Percentiles rank a stretch among this genome's conserved stretches.
Evolutionary conservation across 64 coral and sea anemone species (phyloP).

Genomic region (Stylophora pistillata): DNA sequence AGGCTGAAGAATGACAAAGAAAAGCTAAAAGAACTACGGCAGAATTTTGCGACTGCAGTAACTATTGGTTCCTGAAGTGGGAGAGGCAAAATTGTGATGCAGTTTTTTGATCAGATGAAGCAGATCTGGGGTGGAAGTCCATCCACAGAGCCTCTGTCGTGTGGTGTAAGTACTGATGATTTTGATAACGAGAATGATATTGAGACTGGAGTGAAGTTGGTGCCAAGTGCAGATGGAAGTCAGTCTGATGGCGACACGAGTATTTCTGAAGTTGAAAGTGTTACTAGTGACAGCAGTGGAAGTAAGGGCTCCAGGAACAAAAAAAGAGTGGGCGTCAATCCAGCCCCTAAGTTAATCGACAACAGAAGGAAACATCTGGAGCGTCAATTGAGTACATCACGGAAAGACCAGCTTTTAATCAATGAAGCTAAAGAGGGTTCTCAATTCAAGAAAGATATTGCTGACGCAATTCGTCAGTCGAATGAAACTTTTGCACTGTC

Average conservation of each 20-base stretch:
- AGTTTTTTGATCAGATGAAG: slow-evolving; percentile 21
- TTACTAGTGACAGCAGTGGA: slow-evolving; percentile 10
- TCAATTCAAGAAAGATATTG: slow-evolving; percentile 36
- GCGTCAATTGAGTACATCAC: slow-evolving; percentile 51
- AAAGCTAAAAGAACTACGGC: no score
- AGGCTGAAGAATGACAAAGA: no score
- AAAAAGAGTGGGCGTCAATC: slow-evolving; percentile 31
- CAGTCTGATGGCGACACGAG: slow-evolving; percentile 7
- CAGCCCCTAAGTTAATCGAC: slow-evolving; percentile 41
- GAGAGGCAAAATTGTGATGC: slow-evolving; percentile 46
- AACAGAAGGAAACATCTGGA: slow-evolving; percentile 58
- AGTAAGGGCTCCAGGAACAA: slow-evolving; percentile 10
- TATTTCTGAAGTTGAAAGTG: slow-evolving; percentile 57
- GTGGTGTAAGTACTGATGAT: slow-evolving; percentile 42
- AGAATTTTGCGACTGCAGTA: no score
- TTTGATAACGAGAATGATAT: slow-evolving; percentile 10
- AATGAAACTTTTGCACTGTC: slow-evolving; percentile 60
- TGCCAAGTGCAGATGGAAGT: background rate
- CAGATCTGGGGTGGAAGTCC: background rate
- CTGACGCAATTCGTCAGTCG: slow-evolving; percentile 31
- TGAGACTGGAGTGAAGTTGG: background rate
- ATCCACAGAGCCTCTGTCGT: slow-evolving; percentile 5
- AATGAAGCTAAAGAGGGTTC: slow-evolving; percentile 48
- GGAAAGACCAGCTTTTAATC: slow-evolving; percentile 50
- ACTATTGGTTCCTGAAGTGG: slow-evolving; percentile 32